Evolutionary conservation across 2,113 vertebrate species (phyloP), one percentile per base, ranked within the genome.

Genomic region (Camelus dromedarius): DNA sequence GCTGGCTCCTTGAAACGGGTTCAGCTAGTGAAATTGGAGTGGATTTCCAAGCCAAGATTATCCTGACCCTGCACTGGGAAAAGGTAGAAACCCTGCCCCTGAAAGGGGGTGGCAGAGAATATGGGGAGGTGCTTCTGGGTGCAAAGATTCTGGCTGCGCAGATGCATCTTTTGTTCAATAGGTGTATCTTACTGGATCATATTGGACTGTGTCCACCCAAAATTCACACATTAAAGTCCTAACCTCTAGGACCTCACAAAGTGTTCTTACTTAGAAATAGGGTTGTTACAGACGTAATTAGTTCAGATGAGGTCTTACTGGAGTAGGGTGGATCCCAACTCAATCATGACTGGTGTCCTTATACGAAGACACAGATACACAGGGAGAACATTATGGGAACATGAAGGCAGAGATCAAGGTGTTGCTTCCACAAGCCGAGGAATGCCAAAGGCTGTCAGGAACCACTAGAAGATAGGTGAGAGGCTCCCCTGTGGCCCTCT

Each of bases 1-100:
- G 66, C 91, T 22, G 38, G 30, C 38, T 89, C 58, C 62, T 64
- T 87, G 64, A 94, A 95, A 95, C 58, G 93, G 54, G 64, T 92
- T 95, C 92, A 96, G 30, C 67, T 46, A 72, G 75, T 52, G 20
- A 93, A 94, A 60, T 79, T n/a, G 35, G 28, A 75, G 48, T 67
- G 52, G 72, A 79, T 56, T 85, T 64, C 58, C 89, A 96, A 95
- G 73, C 22, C 56, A 79, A 92, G 84, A 90, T 84, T 54, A 75
- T 86, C 52, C 69, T 75, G 54, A 84, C 22, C 48, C 87, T 52
- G 30, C 60, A 58, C 2, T 3, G 89, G 75, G n/a, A 56, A 94
- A 93, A 92, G 30, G 76, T 42, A 14, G 32, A 95, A 94, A 48
- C 38, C 7, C 88, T 72, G 13, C 6, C 86, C 60, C 58, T 28